Percentiles rank a stretch among this genome's conserved stretches.
Evolutionary conservation across 2,113 vertebrate genomes (phyloP).

Genomic region (Emydura subglobosa): DNA sequence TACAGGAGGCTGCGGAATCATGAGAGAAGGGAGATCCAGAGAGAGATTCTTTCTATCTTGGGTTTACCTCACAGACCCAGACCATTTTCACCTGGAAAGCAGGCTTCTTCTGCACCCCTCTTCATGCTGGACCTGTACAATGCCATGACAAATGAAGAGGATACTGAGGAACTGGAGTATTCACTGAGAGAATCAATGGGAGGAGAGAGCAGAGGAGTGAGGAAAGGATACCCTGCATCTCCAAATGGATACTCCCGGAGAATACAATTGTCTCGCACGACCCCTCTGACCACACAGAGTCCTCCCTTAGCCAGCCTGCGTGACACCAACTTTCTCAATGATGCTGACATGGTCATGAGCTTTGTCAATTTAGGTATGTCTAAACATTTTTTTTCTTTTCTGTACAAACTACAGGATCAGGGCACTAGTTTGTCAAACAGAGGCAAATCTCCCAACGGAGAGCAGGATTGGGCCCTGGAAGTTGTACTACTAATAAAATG

Average conservation of each 20-base stretch:
- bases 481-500: conserved; percentile 36
- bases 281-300: conserved; percentile 84
- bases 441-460: not conserved
- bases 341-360: conserved; percentile 99
- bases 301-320: conserved; percentile 90
- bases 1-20: conserved; percentile 98
- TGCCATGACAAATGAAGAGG: conserved; percentile 95
- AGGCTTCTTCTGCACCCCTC: conserved; percentile 96
- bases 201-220: conserved; percentile 84
- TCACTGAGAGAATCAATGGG: conserved; percentile 83
- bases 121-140: conserved; percentile 99
- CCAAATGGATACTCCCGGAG: conserved; percentile 89
- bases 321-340: conserved; percentile 96
- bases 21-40: conserved; percentile 97
- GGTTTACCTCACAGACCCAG: conserved; percentile 97
- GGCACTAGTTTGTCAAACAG: not conserved
- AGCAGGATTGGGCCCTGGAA: conserved; percentile 14
- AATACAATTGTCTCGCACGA: conserved; percentile 85
- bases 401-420: conserved; percentile 17
- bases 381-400: conserved; percentile 46
- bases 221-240: conserved; percentile 85
- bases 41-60: conserved; percentile 99
- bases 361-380: conserved; percentile 98
- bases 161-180: conserved; percentile 83
- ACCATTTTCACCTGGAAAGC: conserved; percentile 96